These are phyloP conservation scores for Macrobrachium nipponense DNA, from an alignment of 1,140 invertebrate genomes.

Conservation along the genomic window DNA sequence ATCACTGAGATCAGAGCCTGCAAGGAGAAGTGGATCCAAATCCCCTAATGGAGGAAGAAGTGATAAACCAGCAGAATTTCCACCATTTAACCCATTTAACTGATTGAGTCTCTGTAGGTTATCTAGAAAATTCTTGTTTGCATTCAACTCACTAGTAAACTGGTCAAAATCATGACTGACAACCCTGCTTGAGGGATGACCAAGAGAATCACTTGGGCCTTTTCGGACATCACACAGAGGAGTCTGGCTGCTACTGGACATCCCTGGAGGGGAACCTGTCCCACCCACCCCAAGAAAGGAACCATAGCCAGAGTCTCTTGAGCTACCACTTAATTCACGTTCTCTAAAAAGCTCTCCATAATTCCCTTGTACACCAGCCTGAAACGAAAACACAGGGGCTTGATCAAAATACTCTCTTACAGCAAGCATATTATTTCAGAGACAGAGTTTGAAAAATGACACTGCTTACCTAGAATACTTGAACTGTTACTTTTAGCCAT, in stretches of 20 bases:
- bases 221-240: constrained; percentile 51
- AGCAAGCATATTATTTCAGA: neutral
- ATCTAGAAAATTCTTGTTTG: constrained; percentile 63
- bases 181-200: constrained; percentile 11
- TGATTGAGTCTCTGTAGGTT: constrained; percentile 60
- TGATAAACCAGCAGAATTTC: constrained; percentile 45
- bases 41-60: constrained; percentile 52
- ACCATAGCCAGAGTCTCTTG: constrained; percentile 61
- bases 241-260: constrained; percentile 36
- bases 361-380: constrained; percentile 47
- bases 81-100: constrained; percentile 56
- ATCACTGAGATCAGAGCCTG: constrained; percentile 47
- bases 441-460: no score
- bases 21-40: constrained; percentile 57
- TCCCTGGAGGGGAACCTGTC: constrained; percentile 47
- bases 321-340: constrained; percentile 61
- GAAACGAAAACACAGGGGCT: neutral
- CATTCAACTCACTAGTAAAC: constrained; percentile 52
- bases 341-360: constrained; percentile 59
- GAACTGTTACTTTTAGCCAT: no score
- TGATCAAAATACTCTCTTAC: neutral
- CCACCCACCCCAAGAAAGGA: constrained; percentile 59
- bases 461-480: neutral
- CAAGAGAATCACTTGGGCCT: constrained; percentile 35
- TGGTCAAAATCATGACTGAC: constrained; percentile 52